phyloP scores from a whole-genome alignment of 2,888 invertebrate species.

The Physocephala rufipes region DNA sequence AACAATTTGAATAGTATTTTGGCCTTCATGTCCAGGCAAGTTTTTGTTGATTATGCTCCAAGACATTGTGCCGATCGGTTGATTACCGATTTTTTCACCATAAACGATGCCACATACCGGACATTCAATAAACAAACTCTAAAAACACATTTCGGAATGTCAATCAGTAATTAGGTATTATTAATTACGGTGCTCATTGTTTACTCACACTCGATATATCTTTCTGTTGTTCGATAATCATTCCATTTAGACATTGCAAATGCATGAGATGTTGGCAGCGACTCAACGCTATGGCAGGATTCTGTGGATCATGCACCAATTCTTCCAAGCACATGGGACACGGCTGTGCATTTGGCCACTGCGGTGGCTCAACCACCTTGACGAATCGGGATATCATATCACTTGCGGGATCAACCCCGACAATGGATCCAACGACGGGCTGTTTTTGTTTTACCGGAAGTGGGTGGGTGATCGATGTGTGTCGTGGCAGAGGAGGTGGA shows the following conservation, averaged over 20 bases:
- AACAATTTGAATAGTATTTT: constrained; percentile 81
- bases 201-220: constrained; percentile 63
- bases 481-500: constrained; percentile 54
- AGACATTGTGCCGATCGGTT: constrained; percentile 85
- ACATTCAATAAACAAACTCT: constrained; percentile 82
- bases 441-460: constrained; percentile 54
- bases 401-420: constrained; percentile 67
- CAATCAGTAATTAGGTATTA: constrained; percentile 1
- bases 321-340: constrained; percentile 77
- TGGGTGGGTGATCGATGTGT: constrained; percentile 44
- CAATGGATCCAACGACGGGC: constrained; percentile 66
- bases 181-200: not conserved
- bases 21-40: constrained; percentile 73
- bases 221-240: constrained; percentile 74
- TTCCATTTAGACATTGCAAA: constrained; percentile 79
- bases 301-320: constrained; percentile 65
- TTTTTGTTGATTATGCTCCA: constrained; percentile 77
- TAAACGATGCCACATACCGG: constrained; percentile 86
- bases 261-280: constrained; percentile 84
- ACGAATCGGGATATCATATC: constrained; percentile 76
- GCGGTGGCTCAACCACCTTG: constrained; percentile 72
- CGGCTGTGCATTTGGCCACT: constrained; percentile 76
- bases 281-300: constrained; percentile 73
- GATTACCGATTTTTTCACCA: constrained; percentile 81
- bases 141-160: constrained; percentile 28